Conservation (phyloP, 2,113 vertebrate genomes). For the Misgurnus mizolepis region DNA sequence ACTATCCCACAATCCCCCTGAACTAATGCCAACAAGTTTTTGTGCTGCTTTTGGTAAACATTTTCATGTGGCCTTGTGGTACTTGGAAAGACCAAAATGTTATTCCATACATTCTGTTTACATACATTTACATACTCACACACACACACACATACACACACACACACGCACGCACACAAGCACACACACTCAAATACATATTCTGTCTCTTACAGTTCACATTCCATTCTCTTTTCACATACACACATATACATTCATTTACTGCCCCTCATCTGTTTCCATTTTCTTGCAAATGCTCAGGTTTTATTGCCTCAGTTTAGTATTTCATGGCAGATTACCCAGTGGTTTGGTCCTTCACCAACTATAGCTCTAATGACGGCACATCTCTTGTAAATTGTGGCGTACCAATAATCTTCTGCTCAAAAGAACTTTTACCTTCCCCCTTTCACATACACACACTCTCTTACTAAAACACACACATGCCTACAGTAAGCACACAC, state of each 20-base stretch:
- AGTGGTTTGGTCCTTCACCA: slow-evolving; percentile 70
- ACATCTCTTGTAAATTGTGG: slow-evolving; percentile 76
- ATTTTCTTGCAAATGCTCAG: slow-evolving; percentile 80
- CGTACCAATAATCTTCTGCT: slow-evolving; percentile 66
- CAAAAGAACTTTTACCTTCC: slow-evolving; percentile 46
- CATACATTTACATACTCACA: slow-evolving; percentile 45
- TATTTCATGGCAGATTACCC: slow-evolving; percentile 82
- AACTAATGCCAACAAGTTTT: slow-evolving; percentile 74
- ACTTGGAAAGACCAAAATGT: slow-evolving; percentile 65
- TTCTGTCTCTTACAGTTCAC: slow-evolving; percentile 16
- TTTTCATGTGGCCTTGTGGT: slow-evolving; percentile 70
- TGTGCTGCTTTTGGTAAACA: slow-evolving; percentile 75
- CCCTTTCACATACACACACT: slow-evolving; percentile 39
- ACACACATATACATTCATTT: slow-evolving; percentile 62
- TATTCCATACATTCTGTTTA: slow-evolving; percentile 61
- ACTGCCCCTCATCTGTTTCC: slow-evolving; percentile 78
- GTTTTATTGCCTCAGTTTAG: slow-evolving; percentile 79
- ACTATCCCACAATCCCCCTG: slow-evolving; percentile 70
- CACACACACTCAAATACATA: slow-evolving; percentile 20
- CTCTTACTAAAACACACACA: slow-evolving; percentile 56
- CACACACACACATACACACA: slow-evolving; percentile 54
- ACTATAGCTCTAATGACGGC: slow-evolving; percentile 71
- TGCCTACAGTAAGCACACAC: slow-evolving; percentile 5
- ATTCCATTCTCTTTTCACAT: slow-evolving; percentile 41
- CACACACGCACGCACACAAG: slow-evolving; percentile 40